Base-by-base conservation (phyloP, 2,888 invertebrate species). In the Temnothorax rugatulus region DNA sequence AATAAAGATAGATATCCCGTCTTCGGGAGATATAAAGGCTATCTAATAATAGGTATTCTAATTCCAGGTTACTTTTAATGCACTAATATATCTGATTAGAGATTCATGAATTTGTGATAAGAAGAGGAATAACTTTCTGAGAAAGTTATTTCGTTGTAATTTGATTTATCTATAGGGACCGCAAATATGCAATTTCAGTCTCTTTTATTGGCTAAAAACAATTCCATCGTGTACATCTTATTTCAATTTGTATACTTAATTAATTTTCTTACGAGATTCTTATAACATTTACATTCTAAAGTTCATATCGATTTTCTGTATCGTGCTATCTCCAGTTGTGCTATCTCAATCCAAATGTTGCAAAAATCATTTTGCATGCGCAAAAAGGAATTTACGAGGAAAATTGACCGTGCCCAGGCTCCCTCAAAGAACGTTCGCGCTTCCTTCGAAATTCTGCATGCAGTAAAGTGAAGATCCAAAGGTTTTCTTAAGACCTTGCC, bases 401-500 rank as follows among this genome's bases (percentile, higher is more conserved):
- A 59, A 57, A 59, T 59, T 47, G 73, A 81, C 47, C 73, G n/a
- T 71, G 5, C 18, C 18, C 34, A 13, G 34, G 5, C 38, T 59
- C 5, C n/a, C 13, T 47, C 44, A 57, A 71, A 71, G 44, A 50
- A 29, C n/a, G 41, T 52, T 63, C n/a, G 57, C 25, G 54, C 47
- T 25, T 9, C 52, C 63, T 76, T 50, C 59, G 63, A 74, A 75
- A 75, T 76, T 75, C 68, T 61, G 47, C 64, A 68, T 76, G 71
- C 47, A 82, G 77, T 64, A 61, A 57, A 68, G 59, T 57, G 63
- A 59, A 76, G 76, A 71, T 38, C 63, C 50, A 66, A 61, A 77
- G 41, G 82, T 64, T 82, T 69, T 69, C 79, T 63, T 54, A 50
- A 68, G 81, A 76, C 73, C 77, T 81, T 88, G 88, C 86, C 79